Evolutionary conservation across 1,140 invertebrate genomes (phyloP).

Genomic region (Eciton burchellii): DNA sequence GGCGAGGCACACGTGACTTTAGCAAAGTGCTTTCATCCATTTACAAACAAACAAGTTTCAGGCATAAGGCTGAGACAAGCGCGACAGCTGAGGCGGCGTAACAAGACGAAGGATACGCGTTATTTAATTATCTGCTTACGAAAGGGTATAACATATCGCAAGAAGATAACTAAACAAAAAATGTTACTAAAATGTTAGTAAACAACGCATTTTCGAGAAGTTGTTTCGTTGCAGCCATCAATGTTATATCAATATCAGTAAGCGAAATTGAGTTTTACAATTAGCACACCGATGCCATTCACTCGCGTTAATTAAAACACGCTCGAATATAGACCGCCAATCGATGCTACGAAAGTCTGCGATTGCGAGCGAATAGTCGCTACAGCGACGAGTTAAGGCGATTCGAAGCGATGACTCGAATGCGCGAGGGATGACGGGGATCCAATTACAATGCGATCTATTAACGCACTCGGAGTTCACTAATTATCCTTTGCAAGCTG

Average conservation of each 20-base stretch:
- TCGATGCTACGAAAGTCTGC: not conserved
- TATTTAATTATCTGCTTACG: not conserved
- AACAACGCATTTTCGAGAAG: not conserved
- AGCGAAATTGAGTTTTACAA: not conserved
- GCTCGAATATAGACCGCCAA: not conserved
- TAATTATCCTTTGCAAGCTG: conserved; percentile 57
- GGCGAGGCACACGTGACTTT: not conserved
- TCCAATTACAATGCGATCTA: conserved; percentile 58
- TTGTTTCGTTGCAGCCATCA: not conserved
- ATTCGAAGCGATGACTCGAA: conserved; percentile 15
- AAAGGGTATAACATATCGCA: too few species aligned
- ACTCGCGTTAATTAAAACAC: conserved; percentile 30
- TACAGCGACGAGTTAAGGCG: not conserved
- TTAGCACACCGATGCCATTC: not conserved
- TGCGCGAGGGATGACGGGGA: not conserved
- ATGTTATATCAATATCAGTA: not conserved
- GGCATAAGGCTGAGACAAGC: not conserved
- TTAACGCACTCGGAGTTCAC: conserved; percentile 45
- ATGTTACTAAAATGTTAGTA: too few species aligned
- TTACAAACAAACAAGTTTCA: conserved; percentile 15
- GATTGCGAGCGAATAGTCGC: not conserved
- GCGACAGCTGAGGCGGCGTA: not conserved
- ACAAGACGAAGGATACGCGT: not conserved
- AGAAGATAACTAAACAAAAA: too few species aligned
- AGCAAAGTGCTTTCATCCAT: conserved; percentile 2